These are phyloP conservation scores for Rhagoletis pomonella DNA, from an alignment of 1,140 invertebrate species.

Conservation along the genomic window DNA sequence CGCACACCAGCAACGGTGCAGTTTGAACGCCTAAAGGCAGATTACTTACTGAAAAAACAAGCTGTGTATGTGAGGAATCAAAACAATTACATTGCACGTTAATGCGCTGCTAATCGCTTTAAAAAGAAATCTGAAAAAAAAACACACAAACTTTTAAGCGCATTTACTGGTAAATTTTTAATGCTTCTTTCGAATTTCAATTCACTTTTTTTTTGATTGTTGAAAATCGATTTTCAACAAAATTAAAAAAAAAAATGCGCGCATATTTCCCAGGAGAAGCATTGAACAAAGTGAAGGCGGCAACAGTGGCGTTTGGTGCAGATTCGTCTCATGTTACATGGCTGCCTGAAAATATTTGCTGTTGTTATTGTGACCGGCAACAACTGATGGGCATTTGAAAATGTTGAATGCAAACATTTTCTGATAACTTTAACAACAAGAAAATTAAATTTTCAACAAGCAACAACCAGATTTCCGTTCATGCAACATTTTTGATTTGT, in stretches of 20 bases:
- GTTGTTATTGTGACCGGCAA: neutral
- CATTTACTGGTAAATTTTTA: conserved; percentile 5
- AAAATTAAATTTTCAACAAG: conserved; percentile 52
- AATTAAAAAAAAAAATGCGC: neutral
- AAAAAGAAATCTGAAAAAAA: conserved; percentile 9
- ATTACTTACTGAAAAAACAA: neutral
- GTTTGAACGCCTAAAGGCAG: neutral
- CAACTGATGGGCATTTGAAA: conserved; percentile 30
- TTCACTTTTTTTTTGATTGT: neutral
- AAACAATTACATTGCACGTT: conserved; percentile 41
- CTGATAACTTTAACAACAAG: conserved; percentile 38
- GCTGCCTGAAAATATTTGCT: neutral
- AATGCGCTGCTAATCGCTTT: conserved; percentile 45
- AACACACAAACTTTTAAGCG: neutral
- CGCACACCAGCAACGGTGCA: neutral
- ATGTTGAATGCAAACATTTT: neutral
- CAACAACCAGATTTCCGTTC: conserved; percentile 36
- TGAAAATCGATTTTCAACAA: conserved; percentile 33
- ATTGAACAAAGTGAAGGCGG: neutral
- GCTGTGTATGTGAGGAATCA: neutral
- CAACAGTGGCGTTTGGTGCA: neutral
- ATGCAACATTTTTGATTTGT: conserved; percentile 32
- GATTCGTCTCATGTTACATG: conserved; percentile 40
- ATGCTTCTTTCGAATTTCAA: neutral
- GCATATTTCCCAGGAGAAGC: neutral